Base-by-base conservation (phyloP, 2,888 invertebrate species). In the Trachelus iudaicus region DNA sequence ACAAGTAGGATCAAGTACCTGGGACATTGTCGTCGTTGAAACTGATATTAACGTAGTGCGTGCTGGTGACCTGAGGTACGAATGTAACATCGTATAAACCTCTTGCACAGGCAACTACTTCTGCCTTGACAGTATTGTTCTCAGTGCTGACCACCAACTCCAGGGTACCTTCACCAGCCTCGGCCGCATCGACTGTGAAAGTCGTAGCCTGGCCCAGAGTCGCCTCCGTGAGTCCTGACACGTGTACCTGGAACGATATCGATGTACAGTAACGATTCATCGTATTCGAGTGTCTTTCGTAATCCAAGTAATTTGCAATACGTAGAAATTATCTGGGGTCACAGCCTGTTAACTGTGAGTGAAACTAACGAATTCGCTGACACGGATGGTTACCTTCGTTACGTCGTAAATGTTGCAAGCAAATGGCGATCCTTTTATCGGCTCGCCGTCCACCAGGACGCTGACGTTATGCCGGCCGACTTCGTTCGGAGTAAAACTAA, bases 361-460 rank as follows among this genome's bases (percentile, higher is more conserved):
- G 56, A 56, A 56, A 56, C 56, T 9, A 56, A 56, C 56, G 56
- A 56, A 56, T 56, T 56, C 56, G 56, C 9, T 56, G 56, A 23
- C 23, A 23, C 56, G 56, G 56, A 56, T 56, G 56, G 56, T 56
- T 23, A 97, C 97, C 82, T 97, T 95, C 1, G 96, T 95, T 0
- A 98, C 98, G 90, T 98, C 98, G 86, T 98, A 98, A 69, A 98
- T 97, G 90, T 98, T 98, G 91, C 98, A 98, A 33, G 96, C 96
- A 91, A 98, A 98, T 0, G 98, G 98, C 33, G 98, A 98, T 1
- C 98, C 98, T 79, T 95, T 96, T 4, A 98, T 96, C 76, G 96
- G 96, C 83, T 97, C 95, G 56, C 96, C 96, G 77, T 96, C 97
- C 75, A 97, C 94, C 34, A 96, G 94, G 35, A 98, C 95, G 81